Evolutionary conservation across 2,888 invertebrate genomes (phyloP).

Genomic region (Lepas anatifera): DNA sequence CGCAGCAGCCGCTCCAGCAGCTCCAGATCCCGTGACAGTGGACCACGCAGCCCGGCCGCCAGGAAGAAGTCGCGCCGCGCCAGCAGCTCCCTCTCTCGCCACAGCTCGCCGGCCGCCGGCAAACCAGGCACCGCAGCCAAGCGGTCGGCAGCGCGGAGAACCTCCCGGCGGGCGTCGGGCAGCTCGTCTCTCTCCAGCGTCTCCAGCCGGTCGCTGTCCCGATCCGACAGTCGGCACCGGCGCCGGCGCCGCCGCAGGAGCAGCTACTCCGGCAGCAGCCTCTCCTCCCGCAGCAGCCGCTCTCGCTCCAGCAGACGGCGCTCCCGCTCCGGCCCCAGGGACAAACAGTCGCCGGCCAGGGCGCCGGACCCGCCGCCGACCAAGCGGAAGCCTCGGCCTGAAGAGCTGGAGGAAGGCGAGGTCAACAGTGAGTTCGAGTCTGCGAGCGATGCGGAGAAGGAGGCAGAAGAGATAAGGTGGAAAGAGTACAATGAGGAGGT

Average conservation of each 20-base stretch:
- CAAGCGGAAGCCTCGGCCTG: neutral
- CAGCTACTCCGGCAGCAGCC: neutral
- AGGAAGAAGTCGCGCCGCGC: no score
- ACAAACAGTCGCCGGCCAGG: neutral
- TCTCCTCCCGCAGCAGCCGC: neutral
- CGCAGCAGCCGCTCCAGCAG: neutral
- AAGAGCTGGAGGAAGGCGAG: conserved; percentile 10
- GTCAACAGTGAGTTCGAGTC: neutral
- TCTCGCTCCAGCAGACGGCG: neutral
- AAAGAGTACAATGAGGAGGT: neutral
- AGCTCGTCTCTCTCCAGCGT: conserved; percentile 4
- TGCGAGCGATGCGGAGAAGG: conserved; percentile 19
- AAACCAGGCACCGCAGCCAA: no score
- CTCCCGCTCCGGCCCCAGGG: no score
- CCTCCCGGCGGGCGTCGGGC: conserved; percentile 15
- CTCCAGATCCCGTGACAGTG: neutral
- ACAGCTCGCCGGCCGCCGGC: conserved; percentile 16
- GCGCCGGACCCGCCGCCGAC: neutral
- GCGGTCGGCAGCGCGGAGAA: no score
- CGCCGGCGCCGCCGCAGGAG: neutral
- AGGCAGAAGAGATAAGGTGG: conserved; percentile 1
- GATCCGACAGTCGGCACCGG: neutral
- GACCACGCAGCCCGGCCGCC: conserved; percentile 3
- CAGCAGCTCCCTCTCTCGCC: neutral
- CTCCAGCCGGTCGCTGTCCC: conserved; percentile 7